Evolutionary conservation across 1,140 invertebrate genomes (phyloP).

Genomic region (Drosophila albomicans): DNA sequence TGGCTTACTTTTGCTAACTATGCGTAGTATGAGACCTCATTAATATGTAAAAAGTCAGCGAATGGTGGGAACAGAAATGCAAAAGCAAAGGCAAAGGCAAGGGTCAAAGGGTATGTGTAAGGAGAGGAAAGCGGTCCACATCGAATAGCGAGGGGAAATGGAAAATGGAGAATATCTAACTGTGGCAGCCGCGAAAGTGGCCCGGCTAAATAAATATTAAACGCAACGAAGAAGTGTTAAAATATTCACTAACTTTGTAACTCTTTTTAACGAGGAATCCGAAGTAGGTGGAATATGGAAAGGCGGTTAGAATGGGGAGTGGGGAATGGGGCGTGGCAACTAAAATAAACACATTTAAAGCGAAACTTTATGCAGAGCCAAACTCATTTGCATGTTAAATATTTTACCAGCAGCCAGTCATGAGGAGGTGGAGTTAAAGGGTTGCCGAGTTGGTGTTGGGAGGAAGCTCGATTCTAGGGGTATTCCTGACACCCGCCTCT

Average conservation of each 20-base stretch:
- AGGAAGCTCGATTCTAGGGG: conserved; percentile 5
- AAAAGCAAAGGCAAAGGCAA: background rate
- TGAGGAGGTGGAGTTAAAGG: conserved; percentile 5
- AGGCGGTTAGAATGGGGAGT: background rate
- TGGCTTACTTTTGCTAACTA: background rate
- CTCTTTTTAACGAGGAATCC: conserved; percentile 76
- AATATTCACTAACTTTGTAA: conserved; percentile 84
- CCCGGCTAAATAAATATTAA: conserved; percentile 79
- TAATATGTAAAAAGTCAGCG: conserved; percentile 49
- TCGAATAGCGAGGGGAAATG: background rate
- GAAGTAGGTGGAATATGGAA: background rate
- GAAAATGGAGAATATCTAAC: conserved; percentile 8
- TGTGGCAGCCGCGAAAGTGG: conserved; percentile 41
- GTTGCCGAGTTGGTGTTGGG: background rate
- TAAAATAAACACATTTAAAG: conserved; percentile 84
- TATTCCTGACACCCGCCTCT: no score
- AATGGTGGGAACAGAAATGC: background rate
- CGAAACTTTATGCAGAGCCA: conserved; percentile 81
- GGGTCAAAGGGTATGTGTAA: conserved; percentile 3
- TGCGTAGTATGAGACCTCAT: conserved; percentile 47
- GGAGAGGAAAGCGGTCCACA: background rate
- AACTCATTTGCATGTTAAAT: conserved; percentile 84
- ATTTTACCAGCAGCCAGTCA: conserved; percentile 62
- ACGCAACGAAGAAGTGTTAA: conserved; percentile 81
- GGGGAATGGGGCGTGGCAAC: conserved; percentile 60